Base-by-base conservation (phyloP, 2,797 vertebrate species). In the Notolepis coatsorum region DNA sequence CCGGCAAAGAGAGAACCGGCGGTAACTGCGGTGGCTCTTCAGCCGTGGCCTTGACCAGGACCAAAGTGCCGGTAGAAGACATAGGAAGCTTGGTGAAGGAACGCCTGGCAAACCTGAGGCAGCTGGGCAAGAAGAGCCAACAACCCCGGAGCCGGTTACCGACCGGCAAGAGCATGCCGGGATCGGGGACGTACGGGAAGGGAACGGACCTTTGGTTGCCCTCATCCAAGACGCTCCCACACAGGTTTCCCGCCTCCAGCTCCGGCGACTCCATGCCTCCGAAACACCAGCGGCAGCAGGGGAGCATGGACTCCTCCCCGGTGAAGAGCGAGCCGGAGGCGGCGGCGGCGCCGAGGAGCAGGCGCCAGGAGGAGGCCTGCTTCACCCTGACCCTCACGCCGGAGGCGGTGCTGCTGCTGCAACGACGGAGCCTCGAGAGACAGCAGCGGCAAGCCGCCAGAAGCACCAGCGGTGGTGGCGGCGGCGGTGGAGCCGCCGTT, bases 321-420 rank as follows among this genome's bases (percentile, higher is more conserved):
- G 10, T 51, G 2, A 79, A 57, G 61, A 68, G 9, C 1, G 52
- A 73, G 31, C 43, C 60, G 0, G 49, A 53, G 53, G 66, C 49
- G 67, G 85, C 67, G 61, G 48, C 49, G 67, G 85, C 67, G 61
- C 46, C 7, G 4, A 69, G 56, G 49, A 20, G 23, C 25, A 69
- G 46, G 46, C 31, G 42, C 12, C 64, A 73, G 27, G 77, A 86
- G 21, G 79, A 80, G 61, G 78, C 77, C 24, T 10, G 61, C 25
- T 91, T 93, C 73, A 90, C 92, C 0, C 80, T 93, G 61, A 91
- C 85, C 12, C 88, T 93, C 28, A 79, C 92, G 1, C 92, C 94
- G 0, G 94, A 95, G 73, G 93, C 93, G 3, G 77, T 91, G 5
- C 81, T 86, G 41, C 75, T 92, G 41, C 68, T 94, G 46, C 93